A percentile compares a stretch with the other conserved stretches of the same genome.
phyloP scores from a whole-genome alignment of 2,113 vertebrate species.

The Peucedramus taeniatus region DNA sequence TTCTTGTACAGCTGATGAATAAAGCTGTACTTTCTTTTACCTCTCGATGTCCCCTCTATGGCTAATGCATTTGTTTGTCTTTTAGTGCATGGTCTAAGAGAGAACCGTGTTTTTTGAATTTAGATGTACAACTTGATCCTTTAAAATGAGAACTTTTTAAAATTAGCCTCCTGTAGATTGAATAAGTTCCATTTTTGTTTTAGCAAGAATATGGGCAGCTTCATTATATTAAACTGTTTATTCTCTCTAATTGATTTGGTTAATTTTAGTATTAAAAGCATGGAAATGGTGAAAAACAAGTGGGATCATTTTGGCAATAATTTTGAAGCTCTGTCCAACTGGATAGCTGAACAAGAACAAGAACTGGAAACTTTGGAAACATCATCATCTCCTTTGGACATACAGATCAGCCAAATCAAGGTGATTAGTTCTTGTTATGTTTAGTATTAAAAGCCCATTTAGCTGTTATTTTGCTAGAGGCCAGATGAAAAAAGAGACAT shows the following conservation, averaged over 20 bases:
- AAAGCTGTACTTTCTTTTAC: neutral
- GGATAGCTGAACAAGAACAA: constrained; percentile 87
- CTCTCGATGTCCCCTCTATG: neutral
- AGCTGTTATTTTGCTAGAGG: neutral
- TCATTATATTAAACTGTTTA: constrained; percentile 58
- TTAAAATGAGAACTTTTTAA: neutral
- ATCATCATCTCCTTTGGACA: constrained; percentile 77
- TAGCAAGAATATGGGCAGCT: constrained; percentile 10
- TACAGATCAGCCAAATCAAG: constrained; percentile 84
- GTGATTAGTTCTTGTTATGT: constrained; percentile 75
- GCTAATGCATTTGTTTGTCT: neutral
- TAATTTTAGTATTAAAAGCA: constrained; percentile 86
- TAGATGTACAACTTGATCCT: neutral
- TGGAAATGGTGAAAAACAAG: constrained; percentile 85
- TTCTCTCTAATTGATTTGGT: constrained; percentile 75
- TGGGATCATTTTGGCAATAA: constrained; percentile 88
- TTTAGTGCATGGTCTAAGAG: neutral
- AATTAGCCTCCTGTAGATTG: neutral
- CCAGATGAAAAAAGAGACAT: neutral
- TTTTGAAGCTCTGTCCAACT: constrained; percentile 82
- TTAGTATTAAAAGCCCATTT: constrained; percentile 9
- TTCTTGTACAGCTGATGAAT: neutral
- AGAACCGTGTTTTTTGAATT: neutral
- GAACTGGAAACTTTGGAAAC: constrained; percentile 78
- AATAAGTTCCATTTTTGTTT: neutral